A percentile compares a stretch with the other conserved stretches of the same genome.
Conservation (phyloP, 2,797 vertebrate species). For the Pangasius larnaudii region DNA sequence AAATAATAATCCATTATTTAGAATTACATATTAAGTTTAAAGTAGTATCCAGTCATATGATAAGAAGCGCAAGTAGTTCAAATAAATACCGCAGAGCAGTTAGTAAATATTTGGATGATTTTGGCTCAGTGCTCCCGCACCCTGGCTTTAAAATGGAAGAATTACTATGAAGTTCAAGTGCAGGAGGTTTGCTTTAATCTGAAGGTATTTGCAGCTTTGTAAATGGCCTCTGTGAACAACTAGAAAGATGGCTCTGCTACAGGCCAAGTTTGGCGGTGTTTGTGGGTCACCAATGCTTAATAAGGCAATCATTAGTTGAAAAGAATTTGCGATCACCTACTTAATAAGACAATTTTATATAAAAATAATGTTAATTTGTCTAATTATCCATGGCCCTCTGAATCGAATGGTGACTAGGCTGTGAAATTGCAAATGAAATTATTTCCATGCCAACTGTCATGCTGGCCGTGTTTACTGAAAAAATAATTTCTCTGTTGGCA, state of each 20-base stretch:
- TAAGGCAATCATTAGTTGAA: background rate
- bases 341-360: background rate
- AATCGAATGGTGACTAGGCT: background rate
- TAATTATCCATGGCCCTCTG: background rate
- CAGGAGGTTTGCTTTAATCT: background rate
- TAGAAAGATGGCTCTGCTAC: background rate
- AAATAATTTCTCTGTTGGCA: slow-evolving; percentile 23
- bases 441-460: slow-evolving; percentile 18
- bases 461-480: slow-evolving; percentile 9
- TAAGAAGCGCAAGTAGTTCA: background rate
- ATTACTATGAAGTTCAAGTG: background rate
- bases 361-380: background rate
- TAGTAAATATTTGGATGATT: background rate
- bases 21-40: background rate
- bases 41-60: background rate
- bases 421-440: slow-evolving; percentile 3
- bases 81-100: slow-evolving; percentile 1
- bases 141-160: background rate
- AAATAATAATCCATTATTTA: background rate
- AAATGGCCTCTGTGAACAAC: background rate
- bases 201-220: background rate
- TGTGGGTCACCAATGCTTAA: background rate
- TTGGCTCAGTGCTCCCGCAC: background rate
- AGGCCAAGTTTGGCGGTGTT: background rate
- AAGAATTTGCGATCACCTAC: too few species aligned